These are phyloP conservation scores for Anseranas semipalmata DNA, from an alignment of 2,113 vertebrate genomes.

Conservation along the genomic window DNA sequence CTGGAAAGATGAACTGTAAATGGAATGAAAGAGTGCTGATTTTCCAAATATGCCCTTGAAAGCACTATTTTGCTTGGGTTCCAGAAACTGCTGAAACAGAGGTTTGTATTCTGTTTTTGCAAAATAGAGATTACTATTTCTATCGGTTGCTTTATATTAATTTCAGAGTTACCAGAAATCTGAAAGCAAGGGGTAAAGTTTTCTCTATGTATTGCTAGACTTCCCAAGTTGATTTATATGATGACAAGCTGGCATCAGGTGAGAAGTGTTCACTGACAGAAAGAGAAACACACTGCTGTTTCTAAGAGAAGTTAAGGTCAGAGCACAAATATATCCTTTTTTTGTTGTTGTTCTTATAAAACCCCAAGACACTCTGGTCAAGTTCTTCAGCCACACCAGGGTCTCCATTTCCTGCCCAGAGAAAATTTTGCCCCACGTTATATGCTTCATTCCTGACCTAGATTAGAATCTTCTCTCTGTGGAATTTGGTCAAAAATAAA, in stretches of 20 bases:
- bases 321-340: background rate
- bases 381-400: background rate
- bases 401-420: background rate
- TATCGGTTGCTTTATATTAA: background rate
- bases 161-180: background rate
- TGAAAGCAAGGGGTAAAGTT: background rate
- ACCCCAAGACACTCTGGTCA: background rate
- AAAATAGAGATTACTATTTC: background rate
- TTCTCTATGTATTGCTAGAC: background rate
- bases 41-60: conserved; percentile 27
- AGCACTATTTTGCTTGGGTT: background rate
- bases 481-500: background rate
- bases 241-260: background rate
- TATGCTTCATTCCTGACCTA: background rate
- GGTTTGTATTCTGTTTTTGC: conserved; percentile 11
- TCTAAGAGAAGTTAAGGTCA: background rate
- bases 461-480: background rate
- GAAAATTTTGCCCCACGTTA: background rate
- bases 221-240: background rate
- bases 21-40: background rate
- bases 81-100: conserved; percentile 11
- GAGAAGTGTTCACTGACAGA: background rate
- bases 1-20: conserved; percentile 8
- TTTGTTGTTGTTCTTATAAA: background rate
- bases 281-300: background rate